Conservation (phyloP, 2,888 invertebrate genomes). For the Aromia moschata region DNA sequence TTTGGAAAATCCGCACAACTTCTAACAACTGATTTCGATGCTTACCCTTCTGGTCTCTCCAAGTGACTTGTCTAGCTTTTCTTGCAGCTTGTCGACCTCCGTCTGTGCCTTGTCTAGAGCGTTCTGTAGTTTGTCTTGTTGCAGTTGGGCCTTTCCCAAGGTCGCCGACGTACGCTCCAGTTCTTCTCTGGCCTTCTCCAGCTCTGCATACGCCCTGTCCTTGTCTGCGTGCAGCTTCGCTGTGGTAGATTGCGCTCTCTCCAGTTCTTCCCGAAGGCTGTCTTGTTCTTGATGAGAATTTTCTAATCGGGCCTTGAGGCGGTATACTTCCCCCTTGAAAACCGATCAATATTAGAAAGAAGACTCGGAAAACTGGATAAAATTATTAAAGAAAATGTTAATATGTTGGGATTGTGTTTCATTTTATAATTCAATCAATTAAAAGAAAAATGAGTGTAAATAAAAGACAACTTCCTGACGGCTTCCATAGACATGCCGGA, state of each 20-base stretch:
- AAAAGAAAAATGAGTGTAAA: too few relatives aligned
- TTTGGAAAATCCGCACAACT: too few relatives aligned
- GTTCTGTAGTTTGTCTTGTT: slow-evolving; percentile 91
- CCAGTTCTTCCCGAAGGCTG: slow-evolving; percentile 91
- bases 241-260: slow-evolving; percentile 83
- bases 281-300: slow-evolving; percentile 96
- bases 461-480: too few relatives aligned
- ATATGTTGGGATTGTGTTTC: too few relatives aligned
- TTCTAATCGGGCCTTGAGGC: slow-evolving; percentile 91
- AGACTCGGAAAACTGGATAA: slow-evolving; percentile 3
- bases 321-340: slow-evolving; percentile 95
- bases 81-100: slow-evolving; percentile 89
- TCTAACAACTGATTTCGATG: too few relatives aligned
- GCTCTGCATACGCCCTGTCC: slow-evolving; percentile 80
- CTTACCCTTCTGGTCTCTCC: slow-evolving; percentile 84
- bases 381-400: too few relatives aligned
- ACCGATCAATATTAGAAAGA: too few relatives aligned
- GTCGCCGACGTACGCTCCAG: slow-evolving; percentile 89
- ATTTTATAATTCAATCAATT: too few relatives aligned
- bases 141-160: slow-evolving; percentile 89
- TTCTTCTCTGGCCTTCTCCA: slow-evolving; percentile 78
- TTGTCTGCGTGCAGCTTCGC: slow-evolving; percentile 88
- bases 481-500: too few relatives aligned
- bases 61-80: slow-evolving; percentile 84
- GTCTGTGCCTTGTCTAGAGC: slow-evolving; percentile 89